Percentiles rank a stretch among this genome's conserved stretches.
Evolutionary conservation across 2,888 invertebrate genomes (phyloP).

Genomic region (Monochamus alternatus): DNA sequence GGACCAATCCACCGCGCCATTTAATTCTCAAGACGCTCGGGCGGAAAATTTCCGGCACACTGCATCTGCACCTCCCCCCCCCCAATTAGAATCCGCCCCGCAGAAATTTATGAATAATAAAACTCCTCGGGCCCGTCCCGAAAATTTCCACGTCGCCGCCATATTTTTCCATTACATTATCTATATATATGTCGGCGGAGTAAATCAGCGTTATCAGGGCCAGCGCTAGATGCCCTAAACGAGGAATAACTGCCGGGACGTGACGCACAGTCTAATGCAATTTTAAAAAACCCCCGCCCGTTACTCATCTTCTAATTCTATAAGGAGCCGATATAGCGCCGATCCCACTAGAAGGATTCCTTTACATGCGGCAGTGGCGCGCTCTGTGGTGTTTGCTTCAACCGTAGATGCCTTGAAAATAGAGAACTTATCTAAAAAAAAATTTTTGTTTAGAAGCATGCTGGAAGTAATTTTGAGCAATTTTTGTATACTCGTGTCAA

Average conservation of each 20-base stretch:
- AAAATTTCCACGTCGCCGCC: constrained; percentile 64
- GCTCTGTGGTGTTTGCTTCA: not conserved
- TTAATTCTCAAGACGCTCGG: too few species aligned
- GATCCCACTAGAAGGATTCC: not conserved
- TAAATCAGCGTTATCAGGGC: constrained; percentile 70
- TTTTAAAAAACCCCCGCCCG: constrained; percentile 57
- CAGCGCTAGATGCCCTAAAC: constrained; percentile 63
- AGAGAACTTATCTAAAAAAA: too few species aligned
- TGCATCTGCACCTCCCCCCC: not conserved
- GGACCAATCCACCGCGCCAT: too few species aligned
- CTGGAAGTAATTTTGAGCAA: too few species aligned
- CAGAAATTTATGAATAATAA: constrained; percentile 48
- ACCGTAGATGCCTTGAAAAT: too few species aligned
- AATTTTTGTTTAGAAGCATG: too few species aligned
- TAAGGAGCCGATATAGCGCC: constrained; percentile 16
- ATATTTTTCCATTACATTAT: constrained; percentile 72
- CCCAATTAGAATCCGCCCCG: constrained; percentile 43
- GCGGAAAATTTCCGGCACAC: too few species aligned
- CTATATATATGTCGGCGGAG: constrained; percentile 69
- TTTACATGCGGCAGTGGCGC: not conserved
- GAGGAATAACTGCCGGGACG: constrained; percentile 71
- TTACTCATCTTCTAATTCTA: constrained; percentile 32
- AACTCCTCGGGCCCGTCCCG: constrained; percentile 14
- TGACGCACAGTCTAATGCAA: constrained; percentile 68
- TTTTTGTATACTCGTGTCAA: too few species aligned